Evolutionary conservation across 2,888 invertebrate species (phyloP), one percentile per base, ranked within the genome.

Genomic region (Lycaena phlaeas): DNA sequence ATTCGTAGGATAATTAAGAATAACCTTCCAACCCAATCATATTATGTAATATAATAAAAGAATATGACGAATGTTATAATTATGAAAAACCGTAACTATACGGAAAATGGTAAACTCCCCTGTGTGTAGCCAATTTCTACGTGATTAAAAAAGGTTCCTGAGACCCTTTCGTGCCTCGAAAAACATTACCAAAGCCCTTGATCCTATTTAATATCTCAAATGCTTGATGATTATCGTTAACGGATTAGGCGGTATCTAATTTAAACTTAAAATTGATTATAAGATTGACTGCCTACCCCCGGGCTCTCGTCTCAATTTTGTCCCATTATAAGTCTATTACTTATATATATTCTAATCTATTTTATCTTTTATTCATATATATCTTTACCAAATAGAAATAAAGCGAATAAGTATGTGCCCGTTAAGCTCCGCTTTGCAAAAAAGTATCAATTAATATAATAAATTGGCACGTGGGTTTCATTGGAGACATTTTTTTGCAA

Each of bases 201-300:
- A 34, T 34, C 34, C 34, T 18, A 18, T 34, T 34, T 34, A 22
- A 34, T 34, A 34, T 34, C 34, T 34, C 22, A 34, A 34, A 34
- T 12, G 22, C 34, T 11, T 22, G 34, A 34, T 22, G 18, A 34
- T 34, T 22, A 34, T 34, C 12, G 34, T 22, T 34, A 34, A 34
- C 34, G 22, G 34, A 22, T 34, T 34, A 22, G 11, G 10, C 9
- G 9, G 22, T 12, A 22, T 12, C 22, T 12, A 34, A 34, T 34
- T 34, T 22, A n/a, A 22, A 34, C 18, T 34, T 22, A 34, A 14
- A 22, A 14, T 3, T 22, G 18, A 14, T 22, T 34, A 18, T 6
- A 22, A 6, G 4, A 4, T 11, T 22, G 22, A 17, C n/a, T 11
- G 17, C 12, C 7, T 22, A n/a, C 22, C 22, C 4, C 22, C 4